Percentiles rank a stretch among this genome's conserved stretches.
Evolutionary conservation across 2,797 vertebrate genomes (phyloP).

Genomic region (Micromesistius poutassou): DNA sequence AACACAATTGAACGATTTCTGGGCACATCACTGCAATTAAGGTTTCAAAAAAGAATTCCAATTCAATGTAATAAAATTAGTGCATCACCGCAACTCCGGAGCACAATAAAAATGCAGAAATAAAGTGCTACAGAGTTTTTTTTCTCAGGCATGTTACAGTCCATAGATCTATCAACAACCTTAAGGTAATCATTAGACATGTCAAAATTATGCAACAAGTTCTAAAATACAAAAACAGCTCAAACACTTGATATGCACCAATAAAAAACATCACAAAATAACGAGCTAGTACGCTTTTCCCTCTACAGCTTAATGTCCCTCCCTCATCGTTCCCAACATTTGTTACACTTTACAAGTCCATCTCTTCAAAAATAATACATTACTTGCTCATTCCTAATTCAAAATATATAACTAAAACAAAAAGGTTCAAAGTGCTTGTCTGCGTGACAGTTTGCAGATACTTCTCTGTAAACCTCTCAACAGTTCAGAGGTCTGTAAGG

Average conservation of each 20-base stretch:
- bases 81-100: slow-evolving; percentile 2
- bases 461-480: neutral
- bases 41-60: neutral
- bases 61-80: slow-evolving; percentile 1
- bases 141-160: neutral
- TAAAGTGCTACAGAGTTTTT: neutral
- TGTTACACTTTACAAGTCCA: neutral
- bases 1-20: neutral
- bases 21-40: neutral
- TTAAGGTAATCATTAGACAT: neutral
- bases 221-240: neutral
- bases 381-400: neutral
- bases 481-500: neutral
- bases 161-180: neutral
- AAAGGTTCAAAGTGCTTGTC: neutral
- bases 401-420: neutral
- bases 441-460: neutral
- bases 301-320: neutral
- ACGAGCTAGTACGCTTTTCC: neutral
- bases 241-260: slow-evolving; percentile 2
- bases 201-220: neutral
- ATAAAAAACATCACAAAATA: neutral
- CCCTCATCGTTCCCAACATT: neutral
- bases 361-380: neutral
- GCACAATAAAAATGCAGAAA: neutral